Evolutionary conservation across 30 jellyfish, hydroid and myxozoan species (phyloP), one percentile per base, ranked within the genome.

Genomic region (Aurelia sp.): DNA sequence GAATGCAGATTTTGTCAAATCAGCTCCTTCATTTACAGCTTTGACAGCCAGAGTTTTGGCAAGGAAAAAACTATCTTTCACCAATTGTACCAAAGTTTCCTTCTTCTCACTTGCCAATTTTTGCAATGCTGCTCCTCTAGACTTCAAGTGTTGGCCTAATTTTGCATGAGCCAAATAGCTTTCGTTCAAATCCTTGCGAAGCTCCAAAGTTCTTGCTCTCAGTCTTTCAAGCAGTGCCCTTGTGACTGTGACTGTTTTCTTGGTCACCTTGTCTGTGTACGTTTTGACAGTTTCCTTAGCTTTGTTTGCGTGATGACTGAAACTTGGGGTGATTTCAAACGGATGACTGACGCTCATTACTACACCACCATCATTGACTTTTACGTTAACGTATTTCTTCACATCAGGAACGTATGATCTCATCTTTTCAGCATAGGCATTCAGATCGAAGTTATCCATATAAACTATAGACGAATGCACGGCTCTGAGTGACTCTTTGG

Each of bases 371-470:
- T 64, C 80, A n/a, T 53, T 72, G 47, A 65, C 19, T 35, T 84
- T 84, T 19, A 93, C 72, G 15, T 35, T 53, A 30, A 71, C 94
- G 72, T 88, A 93, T 55, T 88, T 87, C 57, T 53, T 73, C 62
- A 93, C 9, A 19, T 70, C 81, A 16, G 93, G 93, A 6, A 84
- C 76, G 16, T 47, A 30, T 16, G 51, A 63, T 53, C 31, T 84
- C 82, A 63, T 53, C 67, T 44, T 51, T 24, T 76, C 82, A 63
- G 31, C 57, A 31, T 24, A 44, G 13, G 73, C 64, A 48, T 66
- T 67, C 51, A 88, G 61, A 3, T 90, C 98, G 31, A 96, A 21
- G 52, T 87, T 82, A 88, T 80, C 91, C 48, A 80, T 74, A 84
- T 62, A 64, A 5, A 76, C 87, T n/a, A 69, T 18, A 1, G 96